Evolutionary conservation across 2,113 vertebrate species (phyloP).

Genomic region (Myotis yumanensis): DNA sequence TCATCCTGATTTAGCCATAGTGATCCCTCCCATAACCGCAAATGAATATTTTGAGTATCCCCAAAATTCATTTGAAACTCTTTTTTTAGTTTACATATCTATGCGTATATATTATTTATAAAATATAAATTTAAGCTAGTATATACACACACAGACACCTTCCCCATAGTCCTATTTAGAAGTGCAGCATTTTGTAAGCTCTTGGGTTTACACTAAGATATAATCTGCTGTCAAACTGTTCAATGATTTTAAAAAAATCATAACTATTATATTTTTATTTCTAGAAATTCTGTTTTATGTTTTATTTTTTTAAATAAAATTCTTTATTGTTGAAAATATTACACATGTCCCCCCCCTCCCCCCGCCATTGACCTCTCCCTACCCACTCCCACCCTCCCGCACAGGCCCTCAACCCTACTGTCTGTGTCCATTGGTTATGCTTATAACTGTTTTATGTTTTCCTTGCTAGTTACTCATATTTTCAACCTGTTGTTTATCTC

Average conservation of each 20-base stretch:
- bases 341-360: no score
- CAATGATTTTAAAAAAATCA: background rate
- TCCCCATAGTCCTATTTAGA: background rate
- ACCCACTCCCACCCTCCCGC: no score
- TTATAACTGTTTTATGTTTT: background rate
- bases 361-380: no score
- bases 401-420: no score
- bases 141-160: background rate
- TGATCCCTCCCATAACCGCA: background rate
- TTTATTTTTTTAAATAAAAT: no score
- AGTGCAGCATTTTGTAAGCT: background rate
- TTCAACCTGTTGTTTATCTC: constrained; percentile 21
- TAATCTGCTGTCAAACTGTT: background rate
- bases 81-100: background rate
- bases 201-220: background rate
- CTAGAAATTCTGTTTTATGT: background rate
- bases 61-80: background rate
- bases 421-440: no score
- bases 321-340: no score
- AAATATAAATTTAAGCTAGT: background rate
- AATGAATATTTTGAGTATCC: background rate
- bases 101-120: background rate
- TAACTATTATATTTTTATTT: background rate
- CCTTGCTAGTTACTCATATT: background rate
- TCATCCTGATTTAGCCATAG: background rate